phyloP scores from a whole-genome alignment of 2,797 vertebrate species.

The Pseudochromis fuscus region DNA sequence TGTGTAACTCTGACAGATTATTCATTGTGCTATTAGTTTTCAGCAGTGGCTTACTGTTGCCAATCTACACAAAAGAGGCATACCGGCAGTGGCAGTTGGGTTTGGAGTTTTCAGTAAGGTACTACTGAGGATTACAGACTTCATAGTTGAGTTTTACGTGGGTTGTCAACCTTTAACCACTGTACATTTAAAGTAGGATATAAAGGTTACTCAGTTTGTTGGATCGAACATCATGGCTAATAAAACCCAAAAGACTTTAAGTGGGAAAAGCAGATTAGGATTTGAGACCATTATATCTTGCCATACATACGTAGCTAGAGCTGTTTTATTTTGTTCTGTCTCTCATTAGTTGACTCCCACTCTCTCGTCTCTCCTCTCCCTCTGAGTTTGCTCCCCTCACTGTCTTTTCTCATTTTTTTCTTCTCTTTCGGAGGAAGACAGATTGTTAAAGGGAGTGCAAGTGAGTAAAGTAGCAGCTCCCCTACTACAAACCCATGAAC shows the following conservation, averaged over 20 bases:
- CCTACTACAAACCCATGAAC: slow-evolving; percentile 37
- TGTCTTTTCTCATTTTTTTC: slow-evolving; percentile 53
- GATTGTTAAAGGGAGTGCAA: slow-evolving; percentile 59
- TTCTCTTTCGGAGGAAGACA: slow-evolving; percentile 50
- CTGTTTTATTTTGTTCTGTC: slow-evolving; percentile 13
- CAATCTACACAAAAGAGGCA: slow-evolving; percentile 79
- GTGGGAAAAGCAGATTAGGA: slow-evolving; percentile 45
- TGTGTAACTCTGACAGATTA: slow-evolving; percentile 80
- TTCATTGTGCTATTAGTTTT: slow-evolving; percentile 80
- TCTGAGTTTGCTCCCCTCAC: slow-evolving; percentile 48
- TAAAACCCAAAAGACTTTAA: slow-evolving; percentile 63
- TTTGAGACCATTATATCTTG: slow-evolving; percentile 21
- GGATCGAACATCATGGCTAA: slow-evolving; percentile 58
- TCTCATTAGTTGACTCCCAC: slow-evolving; percentile 39
- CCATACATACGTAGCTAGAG: background rate
- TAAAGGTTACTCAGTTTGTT: slow-evolving; percentile 65
- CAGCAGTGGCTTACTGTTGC: slow-evolving; percentile 74
- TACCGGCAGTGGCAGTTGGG: slow-evolving; percentile 70
- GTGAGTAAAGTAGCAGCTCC: slow-evolving; percentile 63
- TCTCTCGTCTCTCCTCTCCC: slow-evolving; percentile 47
- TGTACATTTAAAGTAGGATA: slow-evolving; percentile 52
- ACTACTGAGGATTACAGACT: slow-evolving; percentile 72
- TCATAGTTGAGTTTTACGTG: slow-evolving; percentile 70
- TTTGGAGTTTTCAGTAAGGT: slow-evolving; percentile 74
- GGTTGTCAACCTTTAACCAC: slow-evolving; percentile 75